These are phyloP conservation scores for Jaculus jaculus DNA, from an alignment of 2,113 vertebrate genomes.

Conservation along the genomic window DNA sequence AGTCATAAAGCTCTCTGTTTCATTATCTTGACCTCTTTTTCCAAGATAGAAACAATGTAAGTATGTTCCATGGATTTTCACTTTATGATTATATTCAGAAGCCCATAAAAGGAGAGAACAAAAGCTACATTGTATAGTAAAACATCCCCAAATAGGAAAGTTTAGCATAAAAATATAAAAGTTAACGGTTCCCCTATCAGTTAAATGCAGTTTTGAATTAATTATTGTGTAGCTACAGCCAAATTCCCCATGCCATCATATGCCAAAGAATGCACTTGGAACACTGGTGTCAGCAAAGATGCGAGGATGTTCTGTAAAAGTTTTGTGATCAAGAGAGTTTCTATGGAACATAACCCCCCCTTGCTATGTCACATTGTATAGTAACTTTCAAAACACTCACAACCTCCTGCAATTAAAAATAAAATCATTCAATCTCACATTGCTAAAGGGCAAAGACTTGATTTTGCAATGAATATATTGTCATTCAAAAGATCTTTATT, in stretches of 20 bases:
- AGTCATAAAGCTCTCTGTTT: not conserved
- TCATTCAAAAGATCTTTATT: not conserved
- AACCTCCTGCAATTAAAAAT: not conserved
- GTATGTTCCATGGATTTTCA: not conserved
- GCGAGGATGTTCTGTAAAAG: not conserved
- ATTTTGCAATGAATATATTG: not conserved
- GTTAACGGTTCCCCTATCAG: not conserved
- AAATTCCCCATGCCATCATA: not conserved
- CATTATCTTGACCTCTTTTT: not conserved
- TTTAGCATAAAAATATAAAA: not conserved
- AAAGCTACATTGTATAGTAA: not conserved
- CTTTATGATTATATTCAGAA: constrained; percentile 29
- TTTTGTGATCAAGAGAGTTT: not conserved
- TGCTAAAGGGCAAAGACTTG: not conserved
- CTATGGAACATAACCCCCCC: not conserved
- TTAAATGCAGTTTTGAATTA: not conserved
- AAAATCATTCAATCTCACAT: not conserved
- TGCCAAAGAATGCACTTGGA: not conserved
- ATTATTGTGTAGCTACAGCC: not conserved
- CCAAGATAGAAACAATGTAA: too few species aligned
- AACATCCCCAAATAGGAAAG: not conserved
- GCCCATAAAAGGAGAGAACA: not conserved
- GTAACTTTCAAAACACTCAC: not conserved
- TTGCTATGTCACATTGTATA: not conserved
- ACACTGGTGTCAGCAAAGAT: not conserved